phyloP scores from a whole-genome alignment of 2,797 vertebrate genomes.

The Anabacerthia variegaticeps region DNA sequence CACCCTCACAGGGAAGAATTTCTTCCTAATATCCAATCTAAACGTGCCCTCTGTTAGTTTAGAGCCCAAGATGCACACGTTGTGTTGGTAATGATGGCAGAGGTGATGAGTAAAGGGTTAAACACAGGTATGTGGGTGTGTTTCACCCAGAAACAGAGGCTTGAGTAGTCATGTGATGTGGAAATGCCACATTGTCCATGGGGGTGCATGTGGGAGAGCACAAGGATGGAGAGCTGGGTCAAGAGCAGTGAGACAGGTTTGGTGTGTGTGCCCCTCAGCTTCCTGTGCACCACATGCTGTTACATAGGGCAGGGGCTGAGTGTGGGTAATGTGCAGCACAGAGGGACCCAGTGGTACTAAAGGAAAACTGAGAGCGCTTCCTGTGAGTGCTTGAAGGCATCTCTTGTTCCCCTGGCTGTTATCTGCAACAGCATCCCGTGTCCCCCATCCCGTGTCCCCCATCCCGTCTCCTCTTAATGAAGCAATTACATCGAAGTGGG shows the following conservation, averaged over 20 bases:
- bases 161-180: accelerated
- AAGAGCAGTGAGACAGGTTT: not conserved
- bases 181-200: accelerated
- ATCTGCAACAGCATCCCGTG: not conserved
- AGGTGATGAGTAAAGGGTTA: not conserved
- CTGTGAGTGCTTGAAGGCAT: not conserved
- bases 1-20: not conserved
- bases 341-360: not conserved
- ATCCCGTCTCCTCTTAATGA: accelerated
- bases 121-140: accelerated
- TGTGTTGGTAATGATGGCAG: accelerated
- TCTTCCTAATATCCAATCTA: not conserved
- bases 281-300: accelerated
- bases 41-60: not conserved
- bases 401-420: not conserved
- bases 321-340: not conserved
- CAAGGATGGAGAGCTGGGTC: not conserved
- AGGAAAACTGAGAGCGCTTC: not conserved
- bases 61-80: accelerated
- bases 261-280: not conserved
- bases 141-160: not conserved
- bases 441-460: not conserved
- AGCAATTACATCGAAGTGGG: not conserved
- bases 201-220: accelerated
- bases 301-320: not conserved